These are phyloP conservation scores for Morphnarchus princeps DNA, from an alignment of 2,113 vertebrate species.

Conservation along the genomic window DNA sequence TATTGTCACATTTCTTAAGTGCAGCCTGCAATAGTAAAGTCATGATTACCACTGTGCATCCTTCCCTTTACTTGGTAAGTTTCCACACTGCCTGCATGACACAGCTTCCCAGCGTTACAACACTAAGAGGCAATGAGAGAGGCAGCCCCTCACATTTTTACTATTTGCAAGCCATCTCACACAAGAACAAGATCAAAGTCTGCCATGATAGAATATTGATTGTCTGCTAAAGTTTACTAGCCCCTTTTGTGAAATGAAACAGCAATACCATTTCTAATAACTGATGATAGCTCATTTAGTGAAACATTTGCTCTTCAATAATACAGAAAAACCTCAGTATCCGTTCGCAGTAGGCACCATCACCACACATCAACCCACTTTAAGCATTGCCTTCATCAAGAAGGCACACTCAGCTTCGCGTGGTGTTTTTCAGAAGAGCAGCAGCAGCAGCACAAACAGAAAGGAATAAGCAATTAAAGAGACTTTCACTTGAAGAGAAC, in stretches of 20 bases:
- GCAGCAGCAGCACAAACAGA: not conserved
- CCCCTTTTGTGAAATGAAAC: not conserved
- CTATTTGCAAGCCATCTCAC: no score
- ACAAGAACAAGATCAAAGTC: not conserved
- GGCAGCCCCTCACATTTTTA: fast-evolving
- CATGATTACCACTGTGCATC: fast-evolving
- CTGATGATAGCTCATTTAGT: not conserved
- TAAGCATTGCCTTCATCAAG: fast-evolving
- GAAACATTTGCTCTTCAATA: not conserved
- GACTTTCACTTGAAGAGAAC: not conserved
- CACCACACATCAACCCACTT: no score
- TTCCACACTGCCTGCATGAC: fast-evolving
- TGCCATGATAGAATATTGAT: not conserved
- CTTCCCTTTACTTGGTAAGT: not conserved
- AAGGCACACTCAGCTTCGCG: fast-evolving
- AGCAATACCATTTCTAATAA: not conserved
- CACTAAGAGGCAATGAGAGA: fast-evolving
- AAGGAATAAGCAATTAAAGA: not conserved
- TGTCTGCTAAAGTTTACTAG: not conserved
- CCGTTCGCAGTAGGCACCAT: fast-evolving
- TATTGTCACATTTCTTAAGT: fast-evolving
- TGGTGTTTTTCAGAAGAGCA: not conserved
- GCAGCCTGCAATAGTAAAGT: not conserved
- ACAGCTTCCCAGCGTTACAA: not conserved
- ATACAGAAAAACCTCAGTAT: no score